These are phyloP conservation scores for Oreochromis spilurus DNA, from an alignment of 2,113 vertebrate genomes.

Conservation along the genomic window DNA sequence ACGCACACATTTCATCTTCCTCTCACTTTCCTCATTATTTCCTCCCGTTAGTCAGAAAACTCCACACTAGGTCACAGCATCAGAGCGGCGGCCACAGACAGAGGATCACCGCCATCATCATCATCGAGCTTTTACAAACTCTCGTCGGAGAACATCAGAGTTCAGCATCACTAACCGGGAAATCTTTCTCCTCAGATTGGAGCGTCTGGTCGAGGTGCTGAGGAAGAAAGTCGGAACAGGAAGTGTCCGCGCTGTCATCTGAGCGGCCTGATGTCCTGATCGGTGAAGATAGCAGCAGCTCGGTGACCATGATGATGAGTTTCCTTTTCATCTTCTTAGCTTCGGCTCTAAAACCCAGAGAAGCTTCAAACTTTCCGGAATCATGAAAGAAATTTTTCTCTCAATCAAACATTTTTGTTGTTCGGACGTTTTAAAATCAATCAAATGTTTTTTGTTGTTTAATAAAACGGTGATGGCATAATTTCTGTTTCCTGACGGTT, in stretches of 20 bases:
- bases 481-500: background rate
- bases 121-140: fast-evolving
- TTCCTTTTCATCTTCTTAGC: background rate
- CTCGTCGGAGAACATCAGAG: background rate
- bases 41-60: background rate
- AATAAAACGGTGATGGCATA: background rate
- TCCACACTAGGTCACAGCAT: background rate
- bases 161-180: background rate
- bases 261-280: constrained; percentile 40
- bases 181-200: constrained; percentile 76
- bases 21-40: background rate
- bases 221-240: constrained; percentile 95
- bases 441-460: background rate
- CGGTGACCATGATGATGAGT: background rate
- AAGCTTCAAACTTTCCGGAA: background rate
- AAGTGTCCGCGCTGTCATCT: constrained; percentile 87
- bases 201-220: constrained; percentile 93
- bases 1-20: background rate
- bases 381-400: background rate
- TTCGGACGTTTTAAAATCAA: background rate
- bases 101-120: background rate
- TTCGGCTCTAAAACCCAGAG: background rate
- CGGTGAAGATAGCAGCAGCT: background rate
- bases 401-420: background rate
- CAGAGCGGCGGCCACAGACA: background rate